phyloP scores from a whole-genome alignment of 2,797 vertebrate species.

The Ispidina picta region DNA sequence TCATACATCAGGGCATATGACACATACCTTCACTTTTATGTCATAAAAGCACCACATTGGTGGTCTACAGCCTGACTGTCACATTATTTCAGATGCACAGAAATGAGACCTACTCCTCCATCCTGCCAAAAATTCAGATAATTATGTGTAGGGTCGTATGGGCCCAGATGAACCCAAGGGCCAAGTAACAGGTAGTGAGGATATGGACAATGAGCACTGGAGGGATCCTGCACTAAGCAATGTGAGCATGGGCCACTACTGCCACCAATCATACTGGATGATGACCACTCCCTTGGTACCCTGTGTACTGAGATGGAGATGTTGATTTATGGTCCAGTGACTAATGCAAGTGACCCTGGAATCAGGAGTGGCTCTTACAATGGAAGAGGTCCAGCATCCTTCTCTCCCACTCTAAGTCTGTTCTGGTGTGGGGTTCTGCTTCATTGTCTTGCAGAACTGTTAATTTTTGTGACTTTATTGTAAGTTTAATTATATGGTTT shows the following conservation, averaged over 20 bases:
- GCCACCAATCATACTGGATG: neutral
- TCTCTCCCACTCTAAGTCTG: neutral
- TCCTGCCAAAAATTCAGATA: neutral
- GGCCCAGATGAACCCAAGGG: neutral
- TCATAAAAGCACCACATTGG: neutral
- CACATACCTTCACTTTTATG: neutral
- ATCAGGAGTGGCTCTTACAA: neutral
- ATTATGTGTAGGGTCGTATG: neutral
- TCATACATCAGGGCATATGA: neutral
- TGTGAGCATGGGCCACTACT: accelerated
- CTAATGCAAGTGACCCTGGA: neutral
- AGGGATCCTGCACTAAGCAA: neutral
- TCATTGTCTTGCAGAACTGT: neutral
- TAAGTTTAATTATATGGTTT: accelerated
- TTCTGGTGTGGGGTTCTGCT: accelerated
- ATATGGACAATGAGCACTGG: neutral
- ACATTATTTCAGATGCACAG: neutral
- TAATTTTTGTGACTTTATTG: neutral
- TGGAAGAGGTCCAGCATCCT: neutral
- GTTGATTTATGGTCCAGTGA: neutral
- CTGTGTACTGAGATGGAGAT: accelerated
- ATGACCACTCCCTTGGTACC: accelerated
- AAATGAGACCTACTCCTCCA: neutral
- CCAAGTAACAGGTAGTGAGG: accelerated
- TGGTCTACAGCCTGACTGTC: neutral